Conservation (phyloP, 2,797 vertebrate genomes). For the Psittacula echo region DNA sequence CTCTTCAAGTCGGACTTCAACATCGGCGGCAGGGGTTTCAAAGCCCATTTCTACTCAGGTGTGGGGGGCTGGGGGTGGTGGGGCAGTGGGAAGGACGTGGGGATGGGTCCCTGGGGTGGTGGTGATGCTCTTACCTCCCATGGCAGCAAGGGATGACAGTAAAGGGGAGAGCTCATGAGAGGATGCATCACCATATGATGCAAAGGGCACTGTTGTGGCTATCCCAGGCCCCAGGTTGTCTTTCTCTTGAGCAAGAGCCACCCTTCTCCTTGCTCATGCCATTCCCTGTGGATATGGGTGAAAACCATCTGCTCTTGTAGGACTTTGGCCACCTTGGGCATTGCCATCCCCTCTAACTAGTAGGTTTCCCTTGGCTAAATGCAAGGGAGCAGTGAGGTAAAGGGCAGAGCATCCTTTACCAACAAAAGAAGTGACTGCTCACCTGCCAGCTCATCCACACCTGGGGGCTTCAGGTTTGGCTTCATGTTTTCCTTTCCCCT, state of each 20-base stretch:
- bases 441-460: not conserved
- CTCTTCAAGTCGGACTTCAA: constrained; percentile 98
- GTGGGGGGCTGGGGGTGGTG: not conserved
- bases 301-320: not conserved
- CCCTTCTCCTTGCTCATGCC: not conserved
- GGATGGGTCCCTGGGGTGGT: not conserved
- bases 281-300: not conserved
- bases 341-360: not conserved
- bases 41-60: constrained; percentile 95
- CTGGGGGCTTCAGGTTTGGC: not conserved
- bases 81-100: not conserved
- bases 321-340: not conserved
- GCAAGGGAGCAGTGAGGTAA: not conserved
- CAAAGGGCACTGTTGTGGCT: not conserved
- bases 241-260: not conserved
- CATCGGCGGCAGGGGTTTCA: constrained; percentile 95
- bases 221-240: not conserved
- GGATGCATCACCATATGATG: not conserved
- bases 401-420: not conserved
- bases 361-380: not conserved
- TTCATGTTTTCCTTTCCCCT: not conserved
- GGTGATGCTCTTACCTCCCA: not conserved
- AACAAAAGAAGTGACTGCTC: not conserved
- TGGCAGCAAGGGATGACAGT: not conserved
- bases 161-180: not conserved